A percentile compares a stretch with the other conserved stretches of the same genome.
These are phyloP conservation scores for Aphis craccivora DNA, from an alignment of 1,140 invertebrate genomes.

Conservation along the genomic window DNA sequence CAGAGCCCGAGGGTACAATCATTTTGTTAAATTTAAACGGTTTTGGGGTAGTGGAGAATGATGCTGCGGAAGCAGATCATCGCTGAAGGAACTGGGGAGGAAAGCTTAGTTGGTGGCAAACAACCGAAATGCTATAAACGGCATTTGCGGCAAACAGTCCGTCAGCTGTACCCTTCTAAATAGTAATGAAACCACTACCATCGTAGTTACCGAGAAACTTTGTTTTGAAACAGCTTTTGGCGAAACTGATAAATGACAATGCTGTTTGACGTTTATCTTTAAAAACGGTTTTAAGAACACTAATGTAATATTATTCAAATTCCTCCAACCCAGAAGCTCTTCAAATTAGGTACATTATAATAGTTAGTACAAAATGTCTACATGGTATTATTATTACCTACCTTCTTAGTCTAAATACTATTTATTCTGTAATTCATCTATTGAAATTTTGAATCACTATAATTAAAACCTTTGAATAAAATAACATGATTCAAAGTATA, in stretches of 20 bases:
- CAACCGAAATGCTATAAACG: slow-evolving; percentile 40
- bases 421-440: neutral
- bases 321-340: neutral
- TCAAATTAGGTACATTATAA: neutral
- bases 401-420: neutral
- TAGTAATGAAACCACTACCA: slow-evolving; percentile 39
- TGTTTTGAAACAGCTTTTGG: slow-evolving; percentile 40
- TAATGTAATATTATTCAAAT: neutral
- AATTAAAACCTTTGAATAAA: slow-evolving; percentile 4
- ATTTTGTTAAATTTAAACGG: slow-evolving; percentile 17
- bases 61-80: neutral
- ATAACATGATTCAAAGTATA: neutral
- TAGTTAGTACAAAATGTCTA: neutral
- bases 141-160: slow-evolving; percentile 30
- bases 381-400: neutral
- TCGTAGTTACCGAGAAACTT: neutral
- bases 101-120: neutral
- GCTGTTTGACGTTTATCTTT: slow-evolving; percentile 5
- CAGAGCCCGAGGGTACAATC: slow-evolving; percentile 16
- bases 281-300: neutral
- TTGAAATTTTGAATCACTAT: neutral
- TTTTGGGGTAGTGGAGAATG: neutral
- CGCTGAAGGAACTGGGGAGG: neutral
- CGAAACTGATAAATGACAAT: slow-evolving; percentile 36
- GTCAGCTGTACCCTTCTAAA: slow-evolving; percentile 33